phyloP scores from a whole-genome alignment of 2,113 vertebrate genomes.

The Podiceps cristatus region DNA sequence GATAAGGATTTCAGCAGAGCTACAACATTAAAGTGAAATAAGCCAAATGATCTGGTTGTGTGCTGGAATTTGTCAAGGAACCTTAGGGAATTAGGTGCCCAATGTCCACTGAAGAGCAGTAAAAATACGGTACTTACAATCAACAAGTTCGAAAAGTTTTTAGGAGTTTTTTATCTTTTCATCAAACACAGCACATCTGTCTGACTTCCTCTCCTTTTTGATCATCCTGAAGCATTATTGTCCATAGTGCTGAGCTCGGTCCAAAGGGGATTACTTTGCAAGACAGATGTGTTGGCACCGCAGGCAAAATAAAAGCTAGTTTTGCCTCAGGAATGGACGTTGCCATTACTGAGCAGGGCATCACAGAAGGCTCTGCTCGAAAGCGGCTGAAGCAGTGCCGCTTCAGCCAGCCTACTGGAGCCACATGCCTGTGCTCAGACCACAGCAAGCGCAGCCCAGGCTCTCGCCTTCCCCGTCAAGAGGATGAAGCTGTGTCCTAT shows the following conservation, averaged over 20 bases:
- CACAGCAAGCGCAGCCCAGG: not conserved
- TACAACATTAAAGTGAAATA: fast-evolving
- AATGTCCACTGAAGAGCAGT: not conserved
- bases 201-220: not conserved
- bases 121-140: not conserved
- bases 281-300: not conserved
- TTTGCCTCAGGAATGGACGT: not conserved
- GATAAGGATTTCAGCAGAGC: not conserved
- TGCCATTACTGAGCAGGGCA: not conserved
- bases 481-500: not conserved
- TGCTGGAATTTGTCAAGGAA: not conserved
- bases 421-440: fast-evolving
- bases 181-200: not conserved
- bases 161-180: not conserved
- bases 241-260: not conserved
- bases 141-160: not conserved
- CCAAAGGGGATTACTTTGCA: not conserved
- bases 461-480: not conserved
- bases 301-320: not conserved
- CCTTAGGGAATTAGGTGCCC: not conserved
- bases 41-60: not conserved
- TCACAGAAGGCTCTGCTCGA: not conserved
- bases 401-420: too few species aligned
- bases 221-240: not conserved
- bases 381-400: not conserved